Base-by-base conservation (phyloP, 1,140 invertebrate genomes). In the Hydropsyche tenuis region DNA sequence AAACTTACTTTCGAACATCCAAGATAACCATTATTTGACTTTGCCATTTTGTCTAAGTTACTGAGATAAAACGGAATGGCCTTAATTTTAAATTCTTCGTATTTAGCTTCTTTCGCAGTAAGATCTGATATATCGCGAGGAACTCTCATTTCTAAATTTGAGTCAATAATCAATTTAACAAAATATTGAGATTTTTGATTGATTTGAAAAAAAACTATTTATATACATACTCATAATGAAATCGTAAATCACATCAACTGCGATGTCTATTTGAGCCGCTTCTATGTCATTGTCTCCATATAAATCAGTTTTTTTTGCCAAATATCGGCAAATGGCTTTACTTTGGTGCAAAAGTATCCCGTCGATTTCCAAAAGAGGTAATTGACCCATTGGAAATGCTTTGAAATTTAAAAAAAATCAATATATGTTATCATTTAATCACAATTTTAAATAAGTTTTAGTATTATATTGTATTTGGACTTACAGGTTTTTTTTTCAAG, bases 331-430 rank as follows among this genome's bases (percentile, higher is more conserved):
- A 78, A 94, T 93, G 25, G 92, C 89, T 46, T 87, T 82, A 72
- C 89, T 90, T 81, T 94, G 92, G 79, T 88, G 85, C 12, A 91
- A 81, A 65, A 84, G 81, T 78, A 90, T 88, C 11, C 90, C 92
- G 78, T 94, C 90, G 16, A 92, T 83, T 80, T 92, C 90, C 73
- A 94, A 80, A 12, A 93, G 83, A 0, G 93, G 93, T 48, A 93
- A 82, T 81, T 93, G 89, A 7, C 92, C 92, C 82, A 91, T 92
- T n/a, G 92, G 92, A 83, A 87, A 90, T 25, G 82, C 91, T 92
- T 77, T 22, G 16, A 56, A 25, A n/a, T n/a, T n/a, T n/a, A n/a
- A n/a, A n/a, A n/a, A n/a, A n/a, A n/a, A n/a, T n/a, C n/a, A n/a
- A n/a, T n/a, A n/a, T n/a, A n/a, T n/a, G n/a, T n/a, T n/a, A n/a